Percentiles rank a stretch among this genome's conserved stretches.
Evolutionary conservation across 2,113 vertebrate species (phyloP).

Genomic region (Corythornis madagascariensis): DNA sequence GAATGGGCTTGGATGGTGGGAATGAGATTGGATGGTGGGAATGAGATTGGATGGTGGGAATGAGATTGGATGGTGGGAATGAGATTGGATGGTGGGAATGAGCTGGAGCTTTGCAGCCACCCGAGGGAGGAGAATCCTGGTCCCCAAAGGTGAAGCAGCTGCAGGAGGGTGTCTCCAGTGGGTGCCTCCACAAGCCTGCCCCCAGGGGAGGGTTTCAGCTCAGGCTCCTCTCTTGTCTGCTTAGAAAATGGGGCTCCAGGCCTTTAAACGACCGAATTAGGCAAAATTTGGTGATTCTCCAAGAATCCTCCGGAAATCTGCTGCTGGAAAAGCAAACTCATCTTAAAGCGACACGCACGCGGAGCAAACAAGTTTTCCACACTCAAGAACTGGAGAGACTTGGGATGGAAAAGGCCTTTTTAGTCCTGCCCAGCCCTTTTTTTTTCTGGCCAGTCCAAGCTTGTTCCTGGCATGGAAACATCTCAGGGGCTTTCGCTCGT

Average conservation of each 20-base stretch:
- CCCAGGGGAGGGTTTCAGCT: background rate
- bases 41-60: no score
- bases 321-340: conserved; percentile 68
- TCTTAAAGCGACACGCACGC: conserved; percentile 4
- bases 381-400: background rate
- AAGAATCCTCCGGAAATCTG: conserved; percentile 68
- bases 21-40: no score
- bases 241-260: background rate
- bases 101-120: accelerated
- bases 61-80: no score
- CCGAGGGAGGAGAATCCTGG: accelerated
- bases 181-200: background rate
- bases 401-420: background rate
- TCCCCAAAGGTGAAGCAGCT: background rate
- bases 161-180: accelerated
- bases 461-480: background rate
- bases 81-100: background rate
- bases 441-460: background rate
- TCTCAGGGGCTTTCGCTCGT: background rate
- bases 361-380: background rate
- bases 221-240: accelerated
- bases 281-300: conserved; percentile 62
- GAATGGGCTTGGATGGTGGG: no score
- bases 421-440: background rate
- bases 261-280: conserved; percentile 51